phyloP scores from a whole-genome alignment of 2,797 vertebrate genomes.

The Enteromius trimaculatus region DNA sequence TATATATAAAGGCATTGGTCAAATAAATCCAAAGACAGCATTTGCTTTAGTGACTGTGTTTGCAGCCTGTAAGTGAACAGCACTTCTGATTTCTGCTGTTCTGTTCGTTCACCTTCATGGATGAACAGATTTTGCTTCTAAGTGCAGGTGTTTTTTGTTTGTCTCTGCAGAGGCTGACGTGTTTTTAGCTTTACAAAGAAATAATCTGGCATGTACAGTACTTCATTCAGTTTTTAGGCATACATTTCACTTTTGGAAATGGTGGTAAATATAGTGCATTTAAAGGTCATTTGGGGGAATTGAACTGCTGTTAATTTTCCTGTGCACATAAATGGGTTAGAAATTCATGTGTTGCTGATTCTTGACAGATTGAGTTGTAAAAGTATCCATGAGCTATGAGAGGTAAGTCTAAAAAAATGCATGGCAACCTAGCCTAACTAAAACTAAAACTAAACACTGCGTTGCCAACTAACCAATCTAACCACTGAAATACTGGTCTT shows the following conservation, averaged over 20 bases:
- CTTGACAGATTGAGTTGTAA: constrained; percentile 78
- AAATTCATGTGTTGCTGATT: constrained; percentile 64
- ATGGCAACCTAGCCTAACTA: constrained; percentile 60
- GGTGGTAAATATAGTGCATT: neutral
- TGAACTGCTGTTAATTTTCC: constrained; percentile 42
- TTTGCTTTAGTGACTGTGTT: constrained; percentile 10
- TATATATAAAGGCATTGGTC: neutral
- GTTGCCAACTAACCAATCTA: constrained; percentile 71
- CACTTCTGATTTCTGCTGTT: constrained; percentile 18
- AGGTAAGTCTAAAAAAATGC: constrained; percentile 72
- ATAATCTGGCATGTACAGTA: neutral
- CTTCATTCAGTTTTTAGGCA: neutral
- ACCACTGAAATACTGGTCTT: constrained; percentile 54
- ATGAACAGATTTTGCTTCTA: constrained; percentile 30
- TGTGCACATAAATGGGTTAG: constrained; percentile 60
- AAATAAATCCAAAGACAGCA: neutral
- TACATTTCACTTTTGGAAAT: neutral
- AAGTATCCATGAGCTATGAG: constrained; percentile 51
- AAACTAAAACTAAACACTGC: constrained; percentile 64
- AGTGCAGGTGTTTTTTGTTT: constrained; percentile 1
- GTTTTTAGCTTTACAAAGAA: neutral
- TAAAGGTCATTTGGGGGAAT: neutral
- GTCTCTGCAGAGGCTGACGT: neutral
- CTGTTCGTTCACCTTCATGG: constrained; percentile 6
- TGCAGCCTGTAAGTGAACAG: constrained; percentile 9